Evolutionary conservation across 1,140 invertebrate species (phyloP).

Genomic region (Parapsyche elsis): DNA sequence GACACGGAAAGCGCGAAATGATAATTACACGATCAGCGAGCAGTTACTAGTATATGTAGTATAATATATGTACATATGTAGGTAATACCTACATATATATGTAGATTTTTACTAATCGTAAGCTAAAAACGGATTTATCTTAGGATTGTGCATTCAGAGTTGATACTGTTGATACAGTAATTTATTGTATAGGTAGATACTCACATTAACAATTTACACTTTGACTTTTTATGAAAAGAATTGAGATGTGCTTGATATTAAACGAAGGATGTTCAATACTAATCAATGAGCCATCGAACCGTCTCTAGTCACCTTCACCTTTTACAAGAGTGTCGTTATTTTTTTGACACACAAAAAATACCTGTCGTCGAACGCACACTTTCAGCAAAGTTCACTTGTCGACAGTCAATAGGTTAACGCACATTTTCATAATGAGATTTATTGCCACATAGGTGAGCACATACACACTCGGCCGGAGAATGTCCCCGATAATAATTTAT

Average conservation of each 20-base stretch:
- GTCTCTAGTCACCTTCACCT: neutral
- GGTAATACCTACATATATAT: too few species aligned
- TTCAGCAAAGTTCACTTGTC: slow-evolving; percentile 9
- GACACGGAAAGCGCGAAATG: neutral
- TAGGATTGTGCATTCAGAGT: too few species aligned
- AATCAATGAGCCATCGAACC: neutral
- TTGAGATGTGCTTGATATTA: too few species aligned
- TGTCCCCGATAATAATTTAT: too few species aligned
- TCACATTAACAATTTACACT: too few species aligned
- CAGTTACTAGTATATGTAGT: neutral
- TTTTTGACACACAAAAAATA: neutral
- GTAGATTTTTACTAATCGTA: too few species aligned
- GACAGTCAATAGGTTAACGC: neutral
- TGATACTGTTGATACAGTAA: too few species aligned
- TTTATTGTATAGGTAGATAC: too few species aligned
- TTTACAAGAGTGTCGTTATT: slow-evolving; percentile 1
- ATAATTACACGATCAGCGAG: neutral
- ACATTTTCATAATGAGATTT: neutral
- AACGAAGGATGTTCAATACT: too few species aligned
- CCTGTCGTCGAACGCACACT: neutral
- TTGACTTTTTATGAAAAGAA: too few species aligned
- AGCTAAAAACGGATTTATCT: too few species aligned
- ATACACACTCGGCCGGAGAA: too few species aligned
- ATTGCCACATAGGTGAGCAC: neutral
- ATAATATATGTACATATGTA: neutral